phyloP scores from a whole-genome alignment of 2,888 invertebrate genomes.

The Callosobruchus maculatus region DNA sequence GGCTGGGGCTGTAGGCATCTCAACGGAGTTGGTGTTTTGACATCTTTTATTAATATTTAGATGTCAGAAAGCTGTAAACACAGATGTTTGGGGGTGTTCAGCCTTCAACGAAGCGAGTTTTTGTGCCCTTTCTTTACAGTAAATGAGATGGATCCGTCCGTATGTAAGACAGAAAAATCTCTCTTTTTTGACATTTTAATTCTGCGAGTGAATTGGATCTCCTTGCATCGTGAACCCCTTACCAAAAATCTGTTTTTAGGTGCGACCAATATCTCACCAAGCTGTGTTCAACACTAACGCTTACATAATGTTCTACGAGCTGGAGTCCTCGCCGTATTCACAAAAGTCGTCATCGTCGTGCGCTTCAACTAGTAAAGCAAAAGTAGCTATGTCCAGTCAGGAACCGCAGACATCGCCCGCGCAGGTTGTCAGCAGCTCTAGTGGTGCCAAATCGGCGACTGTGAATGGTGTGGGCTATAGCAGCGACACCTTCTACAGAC shows the following conservation, averaged over 20 bases:
- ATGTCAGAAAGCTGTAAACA: no score
- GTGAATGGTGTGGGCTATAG: conserved; percentile 31
- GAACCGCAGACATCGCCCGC: conserved; percentile 2
- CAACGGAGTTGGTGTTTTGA: no score
- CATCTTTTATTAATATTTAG: no score
- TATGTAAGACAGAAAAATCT: no score
- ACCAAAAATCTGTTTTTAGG: conserved; percentile 45
- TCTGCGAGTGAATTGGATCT: no score
- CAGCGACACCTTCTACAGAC: conserved; percentile 43
- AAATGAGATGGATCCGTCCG: no score
- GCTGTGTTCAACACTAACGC: conserved; percentile 82
- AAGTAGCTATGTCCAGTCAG: conserved; percentile 18
- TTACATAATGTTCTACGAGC: conserved; percentile 89
- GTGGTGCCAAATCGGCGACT: neutral
- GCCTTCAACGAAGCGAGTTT: no score
- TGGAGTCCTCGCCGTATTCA: conserved; percentile 41
- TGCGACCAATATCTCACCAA: conserved; percentile 68
- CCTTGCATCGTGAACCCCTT: no score
- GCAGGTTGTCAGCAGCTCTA: neutral
- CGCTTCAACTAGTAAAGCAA: conserved; percentile 15
- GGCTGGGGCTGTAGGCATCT: no score
- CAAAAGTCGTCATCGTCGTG: conserved; percentile 15
- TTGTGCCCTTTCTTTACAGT: no score
- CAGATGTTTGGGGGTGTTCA: no score
- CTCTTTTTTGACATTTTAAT: no score